Percentiles rank a stretch among this genome's conserved stretches.
phyloP scores from a whole-genome alignment of 1,140 invertebrate species.

The Amyelois transitella region DNA sequence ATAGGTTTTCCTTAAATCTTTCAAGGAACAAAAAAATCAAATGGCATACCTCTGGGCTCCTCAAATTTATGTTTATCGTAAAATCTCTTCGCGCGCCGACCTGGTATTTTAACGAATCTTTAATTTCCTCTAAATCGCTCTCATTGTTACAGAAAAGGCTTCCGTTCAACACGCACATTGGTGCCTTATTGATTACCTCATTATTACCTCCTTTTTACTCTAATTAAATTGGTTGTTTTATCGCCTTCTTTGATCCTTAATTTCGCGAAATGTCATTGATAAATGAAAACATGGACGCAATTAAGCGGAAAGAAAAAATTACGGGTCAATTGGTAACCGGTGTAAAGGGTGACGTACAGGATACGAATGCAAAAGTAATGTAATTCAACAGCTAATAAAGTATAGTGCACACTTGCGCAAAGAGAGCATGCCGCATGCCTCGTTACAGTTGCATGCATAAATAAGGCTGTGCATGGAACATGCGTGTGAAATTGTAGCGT shows the following conservation, averaged over 20 bases:
- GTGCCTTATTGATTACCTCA: slow-evolving; percentile 38
- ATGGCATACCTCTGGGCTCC: too few species aligned
- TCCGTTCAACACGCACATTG: slow-evolving; percentile 15
- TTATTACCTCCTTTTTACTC: slow-evolving; percentile 29
- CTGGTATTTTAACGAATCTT: slow-evolving; percentile 51
- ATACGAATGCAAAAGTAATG: slow-evolving; percentile 38
- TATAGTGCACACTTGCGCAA: slow-evolving; percentile 31
- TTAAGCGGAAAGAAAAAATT: slow-evolving; percentile 9
- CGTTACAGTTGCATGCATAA: not conserved
- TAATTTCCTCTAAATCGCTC: slow-evolving; percentile 40
- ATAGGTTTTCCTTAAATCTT: too few species aligned
- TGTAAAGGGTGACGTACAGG: slow-evolving; percentile 33
- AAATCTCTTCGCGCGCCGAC: slow-evolving; percentile 25
- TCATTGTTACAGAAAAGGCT: slow-evolving; percentile 37
- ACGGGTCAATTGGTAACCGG: slow-evolving; percentile 40
- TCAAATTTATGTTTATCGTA: slow-evolving; percentile 55
- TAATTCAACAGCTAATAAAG: slow-evolving; percentile 26
- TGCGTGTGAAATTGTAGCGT: not conserved
- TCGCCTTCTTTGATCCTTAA: slow-evolving; percentile 29
- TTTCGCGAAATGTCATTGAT: slow-evolving; percentile 7
- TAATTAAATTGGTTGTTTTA: slow-evolving; percentile 58
- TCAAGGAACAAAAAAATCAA: too few species aligned
- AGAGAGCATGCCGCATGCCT: slow-evolving; percentile 5
- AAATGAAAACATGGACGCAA: not conserved
- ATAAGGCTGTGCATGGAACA: not conserved